A percentile compares a stretch with the other conserved stretches of the same genome.
Evolutionary conservation across 1,140 invertebrate genomes (phyloP).

Genomic region (Chymomyza costata): DNA sequence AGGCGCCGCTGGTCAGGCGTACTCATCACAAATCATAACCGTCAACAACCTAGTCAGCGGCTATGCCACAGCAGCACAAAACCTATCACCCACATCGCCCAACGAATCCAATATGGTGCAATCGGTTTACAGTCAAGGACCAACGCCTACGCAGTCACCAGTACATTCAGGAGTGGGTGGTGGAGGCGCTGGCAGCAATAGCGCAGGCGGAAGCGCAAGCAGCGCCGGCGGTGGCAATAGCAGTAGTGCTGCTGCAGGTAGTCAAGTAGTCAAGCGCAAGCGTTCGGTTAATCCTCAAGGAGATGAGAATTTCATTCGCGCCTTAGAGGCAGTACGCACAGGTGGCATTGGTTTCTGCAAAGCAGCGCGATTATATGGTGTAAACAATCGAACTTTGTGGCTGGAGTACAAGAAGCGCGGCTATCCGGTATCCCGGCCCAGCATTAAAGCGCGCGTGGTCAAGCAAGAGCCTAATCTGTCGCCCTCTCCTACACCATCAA

Average conservation of each 20-base stretch:
- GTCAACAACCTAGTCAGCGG: constrained; percentile 71
- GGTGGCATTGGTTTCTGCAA: constrained; percentile 91
- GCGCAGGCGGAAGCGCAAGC: constrained; percentile 30
- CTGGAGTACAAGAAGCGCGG: constrained; percentile 88
- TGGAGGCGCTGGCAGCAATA: constrained; percentile 7
- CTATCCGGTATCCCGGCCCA: constrained; percentile 85
- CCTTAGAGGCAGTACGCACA: constrained; percentile 85
- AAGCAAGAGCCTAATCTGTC: constrained; percentile 80
- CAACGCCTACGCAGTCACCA: constrained; percentile 71
- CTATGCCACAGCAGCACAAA: constrained; percentile 69
- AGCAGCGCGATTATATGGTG: constrained; percentile 86
- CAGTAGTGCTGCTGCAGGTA: constrained; percentile 33
- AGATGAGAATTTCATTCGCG: constrained; percentile 86
- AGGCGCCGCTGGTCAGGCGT: constrained; percentile 50
- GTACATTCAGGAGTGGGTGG: constrained; percentile 52
- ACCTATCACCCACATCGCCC: constrained; percentile 72
- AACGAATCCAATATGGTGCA: constrained; percentile 74
- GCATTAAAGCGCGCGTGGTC: constrained; percentile 81
- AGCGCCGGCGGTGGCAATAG: constrained; percentile 21
- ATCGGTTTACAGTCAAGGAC: constrained; percentile 74
- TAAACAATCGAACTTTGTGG: constrained; percentile 89
- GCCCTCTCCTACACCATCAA: constrained; percentile 76
- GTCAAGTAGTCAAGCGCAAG: constrained; percentile 78
- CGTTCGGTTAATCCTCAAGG: constrained; percentile 83
- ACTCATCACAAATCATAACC: constrained; percentile 74